Conservation (phyloP, 2,797 vertebrate species). For the Oreochromis grahami region DNA sequence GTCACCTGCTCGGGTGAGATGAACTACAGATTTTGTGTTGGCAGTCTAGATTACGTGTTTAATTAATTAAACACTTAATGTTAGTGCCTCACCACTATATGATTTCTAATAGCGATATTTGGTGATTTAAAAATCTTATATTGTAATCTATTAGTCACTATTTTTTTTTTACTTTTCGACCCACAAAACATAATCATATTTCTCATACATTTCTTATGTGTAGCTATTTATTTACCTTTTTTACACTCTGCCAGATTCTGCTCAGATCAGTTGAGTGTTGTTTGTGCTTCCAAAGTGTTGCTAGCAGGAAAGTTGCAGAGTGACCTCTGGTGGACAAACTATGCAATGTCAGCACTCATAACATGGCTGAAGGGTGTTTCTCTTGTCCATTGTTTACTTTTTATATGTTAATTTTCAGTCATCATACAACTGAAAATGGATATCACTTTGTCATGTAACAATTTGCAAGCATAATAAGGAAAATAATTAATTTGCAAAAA, state of each 20-base stretch:
- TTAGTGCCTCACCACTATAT: background rate
- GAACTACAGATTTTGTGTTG: background rate
- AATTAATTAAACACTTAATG: background rate
- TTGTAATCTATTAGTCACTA: background rate
- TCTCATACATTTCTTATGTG: background rate
- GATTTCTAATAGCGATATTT: rapidly evolving
- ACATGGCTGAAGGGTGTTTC: background rate
- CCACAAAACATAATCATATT: background rate
- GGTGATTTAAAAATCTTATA: rapidly evolving
- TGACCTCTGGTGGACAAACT: background rate
- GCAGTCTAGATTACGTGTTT: background rate
- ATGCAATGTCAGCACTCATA: rapidly evolving
- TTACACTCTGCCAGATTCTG: background rate
- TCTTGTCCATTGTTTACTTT: background rate
- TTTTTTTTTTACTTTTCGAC: rapidly evolving
- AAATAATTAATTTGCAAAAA: background rate
- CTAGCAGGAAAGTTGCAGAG: background rate
- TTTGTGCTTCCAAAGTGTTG: background rate
- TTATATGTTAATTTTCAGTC: background rate
- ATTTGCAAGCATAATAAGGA: rapidly evolving
- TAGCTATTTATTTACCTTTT: background rate
- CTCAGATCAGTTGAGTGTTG: background rate
- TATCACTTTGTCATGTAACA: background rate
- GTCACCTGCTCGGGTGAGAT: background rate
- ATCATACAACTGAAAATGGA: background rate